Evolutionary conservation across 1,140 invertebrate genomes (phyloP), one percentile per base, ranked within the genome.

Genomic region (Lysiphlebus fabarum): DNA sequence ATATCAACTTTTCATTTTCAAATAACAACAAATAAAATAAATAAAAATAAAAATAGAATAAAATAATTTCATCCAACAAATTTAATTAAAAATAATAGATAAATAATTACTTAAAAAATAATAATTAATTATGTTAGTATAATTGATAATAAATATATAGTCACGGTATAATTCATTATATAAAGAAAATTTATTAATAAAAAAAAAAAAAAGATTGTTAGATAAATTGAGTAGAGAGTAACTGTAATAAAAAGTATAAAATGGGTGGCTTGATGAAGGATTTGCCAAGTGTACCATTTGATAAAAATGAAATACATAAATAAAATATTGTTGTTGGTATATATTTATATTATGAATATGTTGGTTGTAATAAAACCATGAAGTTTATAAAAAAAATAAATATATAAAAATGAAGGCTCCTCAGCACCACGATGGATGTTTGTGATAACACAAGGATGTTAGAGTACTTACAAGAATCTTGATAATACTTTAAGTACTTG

Each of bases 141-240:
- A 53, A 63, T 38, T 47, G 58, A 65, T 59, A 64, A 42, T 57
- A 57, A 62, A 68, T n/a, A n/a, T n/a, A n/a, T 40, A 69, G 66
- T 72, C 67, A 69, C 65, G 67, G 62, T 69, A 69, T 67, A 59
- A 65, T 69, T 68, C 56, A 59, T 57, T 63, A 48, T 42, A 59
- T n/a, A n/a, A n/a, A 68, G 68, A 72, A 72, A 54, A 62, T 65
- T 65, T 68, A 68, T 68, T 67, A 68, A 67, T 67, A 64, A 65
- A 66, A 65, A 59, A 67, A 14, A 45, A 34, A 34, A 42, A 38
- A 33, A 26, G 55, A 65, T 57, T 65, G 67, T 66, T 70, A 70
- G 65, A 55, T 48, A 56, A 65, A 54, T n/a, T 45, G 11, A 26
- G 17, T 26, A 4, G 17, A 4, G 17, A 26, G 1, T 26, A 26